Conservation (phyloP, 30 jellyfish, hydroid and myxozoan genomes). For the Turritopsis rubra region DNA sequence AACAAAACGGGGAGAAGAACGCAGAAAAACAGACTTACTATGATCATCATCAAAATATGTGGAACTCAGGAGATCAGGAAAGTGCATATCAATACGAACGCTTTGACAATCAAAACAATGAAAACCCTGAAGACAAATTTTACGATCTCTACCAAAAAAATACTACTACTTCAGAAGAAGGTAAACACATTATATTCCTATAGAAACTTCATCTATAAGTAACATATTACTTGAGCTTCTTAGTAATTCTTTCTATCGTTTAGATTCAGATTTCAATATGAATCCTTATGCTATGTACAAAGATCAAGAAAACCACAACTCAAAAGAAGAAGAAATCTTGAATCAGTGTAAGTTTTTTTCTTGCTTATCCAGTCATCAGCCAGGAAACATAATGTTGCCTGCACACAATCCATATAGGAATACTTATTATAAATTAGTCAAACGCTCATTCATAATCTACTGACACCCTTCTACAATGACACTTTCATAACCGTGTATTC, state of each 20-base stretch:
- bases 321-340: not conserved
- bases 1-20: not conserved
- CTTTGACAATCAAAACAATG: not conserved
- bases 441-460: too few relatives aligned
- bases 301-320: not conserved
- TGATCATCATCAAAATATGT: not conserved
- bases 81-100: not conserved
- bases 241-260: not conserved
- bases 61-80: not conserved
- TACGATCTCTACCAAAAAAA: not conserved
- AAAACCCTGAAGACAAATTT: not conserved
- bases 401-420: too few relatives aligned
- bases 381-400: too few relatives aligned
- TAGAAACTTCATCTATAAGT: too few relatives aligned
- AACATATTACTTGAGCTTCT: not conserved
- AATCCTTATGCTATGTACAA: not conserved
- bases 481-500: too few relatives aligned
- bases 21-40: not conserved
- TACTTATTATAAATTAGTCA: too few relatives aligned
- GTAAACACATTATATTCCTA: not conserved
- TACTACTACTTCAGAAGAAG: not conserved
- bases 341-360: not conserved
- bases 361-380: too few relatives aligned
- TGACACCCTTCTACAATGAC: too few relatives aligned
- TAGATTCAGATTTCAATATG: not conserved